Conservation (phyloP, 1,140 invertebrate genomes). For the Atopsyche davidsoni region DNA sequence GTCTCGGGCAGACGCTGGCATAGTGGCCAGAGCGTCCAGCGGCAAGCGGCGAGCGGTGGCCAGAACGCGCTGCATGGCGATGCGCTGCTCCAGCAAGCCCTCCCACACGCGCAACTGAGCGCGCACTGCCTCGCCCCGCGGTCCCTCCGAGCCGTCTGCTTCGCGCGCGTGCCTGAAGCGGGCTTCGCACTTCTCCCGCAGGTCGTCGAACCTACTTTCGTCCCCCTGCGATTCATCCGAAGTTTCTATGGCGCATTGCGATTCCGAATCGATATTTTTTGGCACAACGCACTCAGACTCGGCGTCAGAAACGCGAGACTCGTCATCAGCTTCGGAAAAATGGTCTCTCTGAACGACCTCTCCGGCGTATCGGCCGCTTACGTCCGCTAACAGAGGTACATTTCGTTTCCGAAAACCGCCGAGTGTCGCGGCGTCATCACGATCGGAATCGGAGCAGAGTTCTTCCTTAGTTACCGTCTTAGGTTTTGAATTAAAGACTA, state of each 20-base stretch:
- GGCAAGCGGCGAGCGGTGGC: slow-evolving; percentile 71
- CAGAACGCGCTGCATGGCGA: slow-evolving; percentile 77
- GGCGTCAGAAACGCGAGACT: no score
- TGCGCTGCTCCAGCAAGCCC: slow-evolving; percentile 71
- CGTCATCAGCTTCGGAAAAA: slow-evolving; percentile 34
- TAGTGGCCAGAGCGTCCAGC: no score
- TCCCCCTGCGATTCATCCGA: slow-evolving; percentile 1
- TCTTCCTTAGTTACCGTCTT: slow-evolving; percentile 44
- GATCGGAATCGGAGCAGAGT: slow-evolving; percentile 46
- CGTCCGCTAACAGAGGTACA: slow-evolving; percentile 57
- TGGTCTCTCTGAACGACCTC: slow-evolving; percentile 57
- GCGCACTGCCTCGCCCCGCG: no score
- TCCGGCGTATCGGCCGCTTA: slow-evolving; percentile 67
- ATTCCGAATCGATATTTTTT: slow-evolving; percentile 9
- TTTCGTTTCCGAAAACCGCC: slow-evolving; percentile 60
- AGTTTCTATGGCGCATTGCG: background rate
- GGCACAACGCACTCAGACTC: no score
- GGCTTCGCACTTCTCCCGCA: no score
- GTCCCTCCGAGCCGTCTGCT: no score
- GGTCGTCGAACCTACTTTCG: no score
- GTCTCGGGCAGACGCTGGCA: no score
- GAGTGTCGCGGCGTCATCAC: slow-evolving; percentile 51
- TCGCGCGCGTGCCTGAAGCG: no score
- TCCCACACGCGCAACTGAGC: no score
- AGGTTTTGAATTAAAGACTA: slow-evolving; percentile 47